Conservation (phyloP, 2,113 vertebrate genomes). For the Anseranas semipalmata region DNA sequence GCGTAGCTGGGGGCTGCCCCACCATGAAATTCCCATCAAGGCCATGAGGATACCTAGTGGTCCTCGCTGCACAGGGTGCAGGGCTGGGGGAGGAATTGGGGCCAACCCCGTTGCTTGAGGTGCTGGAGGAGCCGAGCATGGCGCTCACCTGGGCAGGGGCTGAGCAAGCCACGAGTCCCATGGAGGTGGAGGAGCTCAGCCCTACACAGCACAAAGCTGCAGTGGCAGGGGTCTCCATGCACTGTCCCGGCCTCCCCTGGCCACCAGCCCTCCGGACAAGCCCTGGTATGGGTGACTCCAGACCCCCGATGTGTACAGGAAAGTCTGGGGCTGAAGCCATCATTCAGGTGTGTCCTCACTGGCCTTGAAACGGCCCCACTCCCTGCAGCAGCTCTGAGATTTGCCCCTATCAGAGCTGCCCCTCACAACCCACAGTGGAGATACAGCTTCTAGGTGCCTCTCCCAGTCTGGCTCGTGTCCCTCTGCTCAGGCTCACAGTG, state of each 20-base stretch:
- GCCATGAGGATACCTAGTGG: no score
- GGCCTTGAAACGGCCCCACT: neutral
- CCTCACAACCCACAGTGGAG: fast-evolving
- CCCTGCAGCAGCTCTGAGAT: fast-evolving
- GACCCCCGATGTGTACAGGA: neutral
- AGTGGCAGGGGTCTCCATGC: no score
- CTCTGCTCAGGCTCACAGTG: fast-evolving
- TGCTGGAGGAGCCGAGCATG: neutral
- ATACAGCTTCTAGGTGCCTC: neutral
- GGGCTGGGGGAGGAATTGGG: no score
- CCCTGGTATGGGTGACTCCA: neutral
- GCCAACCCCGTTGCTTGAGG: no score
- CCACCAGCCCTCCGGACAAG: neutral
- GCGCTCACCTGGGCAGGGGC: neutral
- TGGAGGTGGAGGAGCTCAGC: no score
- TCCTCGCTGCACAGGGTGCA: neutral
- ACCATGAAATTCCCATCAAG: neutral
- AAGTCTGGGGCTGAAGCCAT: neutral
- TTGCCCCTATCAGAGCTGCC: neutral
- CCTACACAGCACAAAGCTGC: no score
- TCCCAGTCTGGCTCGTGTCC: neutral
- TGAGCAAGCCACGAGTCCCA: no score
- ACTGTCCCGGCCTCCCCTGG: no score
- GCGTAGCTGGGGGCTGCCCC: no score
- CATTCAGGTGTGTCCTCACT: neutral